Evolutionary conservation across 2,113 vertebrate species (phyloP), one percentile per base, ranked within the genome.

Genomic region (Tichodroma muraria): DNA sequence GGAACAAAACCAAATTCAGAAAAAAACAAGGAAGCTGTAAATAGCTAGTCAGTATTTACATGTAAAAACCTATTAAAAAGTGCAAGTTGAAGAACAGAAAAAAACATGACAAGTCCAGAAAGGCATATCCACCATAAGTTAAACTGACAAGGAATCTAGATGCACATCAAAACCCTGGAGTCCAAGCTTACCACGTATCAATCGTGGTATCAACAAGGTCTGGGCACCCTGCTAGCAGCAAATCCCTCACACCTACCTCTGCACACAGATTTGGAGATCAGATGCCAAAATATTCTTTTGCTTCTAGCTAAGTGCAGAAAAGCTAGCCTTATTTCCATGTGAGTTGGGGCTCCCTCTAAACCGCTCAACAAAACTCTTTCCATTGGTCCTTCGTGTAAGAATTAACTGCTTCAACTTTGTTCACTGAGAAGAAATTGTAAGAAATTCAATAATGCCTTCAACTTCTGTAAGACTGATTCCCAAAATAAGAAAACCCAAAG

Each of bases 121-220:
- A 94, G 85, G 66, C 81, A 94, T 18, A 88, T 92, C 88, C 65
- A 44, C 40, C 1, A 0, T 68, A 82, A 95, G 21, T 53, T 95
- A 79, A 95, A 91, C 76, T 85, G 94, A 94, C 81, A 94, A 91
- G 89, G 69, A 82, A 56, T 85, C 70, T 14, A 68, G 79, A 71
- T 63, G 75, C 72, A 69, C 81, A 95, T 93, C 88, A 93, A 64
- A 88, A 40, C 38, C 53, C 54, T 49, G 14, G 21, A 89, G 56
- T 35, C 88, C 65, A 52, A 5, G 4, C 76, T 79, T 60, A 63
- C 21, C 69, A 70, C 10, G 0, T 35, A 95, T 71, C 87, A 87
- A 5, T 60, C 2, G 0, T 31, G 83, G 0, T 88, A 77, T 35
- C 76, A 88, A 50, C 64, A 54, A 76, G 44, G 31, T 53, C 78